These are phyloP conservation scores for Mycteria americana DNA, from an alignment of 2,797 vertebrate species.

Conservation along the genomic window DNA sequence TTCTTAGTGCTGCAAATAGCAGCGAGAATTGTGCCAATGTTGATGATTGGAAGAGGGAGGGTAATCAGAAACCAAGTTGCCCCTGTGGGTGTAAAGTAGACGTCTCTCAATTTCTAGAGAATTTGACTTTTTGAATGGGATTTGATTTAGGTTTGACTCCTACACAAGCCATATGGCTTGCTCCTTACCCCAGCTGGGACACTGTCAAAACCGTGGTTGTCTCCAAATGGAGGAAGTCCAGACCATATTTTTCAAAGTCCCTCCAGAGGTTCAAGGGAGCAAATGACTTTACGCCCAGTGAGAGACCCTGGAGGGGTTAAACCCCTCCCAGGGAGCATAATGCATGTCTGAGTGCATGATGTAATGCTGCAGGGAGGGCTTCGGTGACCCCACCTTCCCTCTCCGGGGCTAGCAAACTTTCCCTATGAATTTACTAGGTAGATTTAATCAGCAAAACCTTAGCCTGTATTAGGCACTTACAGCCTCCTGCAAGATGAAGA, in stretches of 20 bases:
- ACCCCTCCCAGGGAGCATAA: background rate
- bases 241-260: background rate
- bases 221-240: background rate
- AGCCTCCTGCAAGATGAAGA: background rate
- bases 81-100: background rate
- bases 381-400: background rate
- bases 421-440: background rate
- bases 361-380: background rate
- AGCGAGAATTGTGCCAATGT: background rate
- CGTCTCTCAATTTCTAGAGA: background rate
- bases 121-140: background rate
- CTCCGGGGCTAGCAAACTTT: background rate
- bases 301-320: background rate
- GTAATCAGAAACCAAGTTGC: background rate
- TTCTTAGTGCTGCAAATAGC: background rate
- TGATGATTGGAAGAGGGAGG: background rate
- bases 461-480: background rate
- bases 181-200: background rate
- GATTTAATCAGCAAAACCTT: background rate
- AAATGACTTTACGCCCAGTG: background rate
- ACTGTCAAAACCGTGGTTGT: background rate
- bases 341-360: background rate
- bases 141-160: background rate
- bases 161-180: background rate
- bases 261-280: background rate